Base-by-base conservation (phyloP, 2,888 invertebrate species). In the Physocephala rufipes region DNA sequence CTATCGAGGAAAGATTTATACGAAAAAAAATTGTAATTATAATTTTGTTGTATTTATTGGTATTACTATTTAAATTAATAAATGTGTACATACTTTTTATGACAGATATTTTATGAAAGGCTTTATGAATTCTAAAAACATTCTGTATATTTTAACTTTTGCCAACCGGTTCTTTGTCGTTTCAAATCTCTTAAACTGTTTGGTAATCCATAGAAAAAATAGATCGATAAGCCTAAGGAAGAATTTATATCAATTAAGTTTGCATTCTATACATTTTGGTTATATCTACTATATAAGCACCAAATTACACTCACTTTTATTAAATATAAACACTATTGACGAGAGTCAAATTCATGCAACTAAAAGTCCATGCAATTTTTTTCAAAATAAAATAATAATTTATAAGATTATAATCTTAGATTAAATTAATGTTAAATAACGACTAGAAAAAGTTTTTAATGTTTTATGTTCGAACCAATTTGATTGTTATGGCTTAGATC, bases 191-290 rank as follows among this genome's bases (percentile, higher is more conserved):
- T 82, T 74, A 83, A 79, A 78, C 85, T 85, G 76, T 85, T 85
- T 65, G 88, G 88, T 77, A 93, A 89, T 78, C 93, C 92, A 82
- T 93, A 93, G 79, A 88, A 87, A 83, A 92, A 90, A 86, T 93
- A 93, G 79, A 93, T 89, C 73, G 89, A 84, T 75, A 92, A 87
- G 79, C 93, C 92, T 92, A 86, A 66, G 86, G 86, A 59, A 26
- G 43, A 47, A 68, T n/a, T n/a, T n/a, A n/a, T n/a, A 61, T 21
- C 4, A 13, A n/a, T 49, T 49, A 70, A 28, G 21, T 74, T 77
- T 80, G 55, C 65, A 63, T 65, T 69, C 26, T 28, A 71, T 49
- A 16, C 36, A 36, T 36, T 36, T n/a, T n/a, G n/a, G 9, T 36
- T 36, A 7, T 36, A 4, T 36, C 4, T 36, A 9, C 4, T 36